Conservation (phyloP, 92 coral and sea anemone genomes). For the Epizoanthus scotinus region DNA sequence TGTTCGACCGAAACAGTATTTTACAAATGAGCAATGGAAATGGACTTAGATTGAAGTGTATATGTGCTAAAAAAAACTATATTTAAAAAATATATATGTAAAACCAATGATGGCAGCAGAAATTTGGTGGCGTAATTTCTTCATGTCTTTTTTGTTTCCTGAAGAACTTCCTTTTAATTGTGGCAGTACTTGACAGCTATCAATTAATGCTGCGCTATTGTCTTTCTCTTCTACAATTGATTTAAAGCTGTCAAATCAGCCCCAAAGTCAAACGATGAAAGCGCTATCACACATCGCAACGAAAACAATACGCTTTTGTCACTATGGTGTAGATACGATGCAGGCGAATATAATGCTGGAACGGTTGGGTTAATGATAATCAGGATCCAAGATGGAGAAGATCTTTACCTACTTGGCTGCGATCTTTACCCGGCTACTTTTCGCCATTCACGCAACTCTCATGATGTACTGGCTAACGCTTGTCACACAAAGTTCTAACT, state of each 20-base stretch:
- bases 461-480: constrained; percentile 88
- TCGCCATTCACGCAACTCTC: constrained; percentile 71
- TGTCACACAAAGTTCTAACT: constrained; percentile 54
- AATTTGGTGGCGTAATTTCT: neutral
- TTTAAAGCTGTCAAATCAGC: neutral
- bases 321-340: constrained; percentile 39
- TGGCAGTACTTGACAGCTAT: constrained; percentile 31
- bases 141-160: constrained; percentile 11
- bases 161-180: constrained; percentile 23
- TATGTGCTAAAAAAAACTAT: neutral
- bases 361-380: constrained; percentile 18
- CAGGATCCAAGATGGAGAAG: constrained; percentile 63
- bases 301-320: neutral
- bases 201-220: constrained; percentile 14
- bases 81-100: too few species aligned
- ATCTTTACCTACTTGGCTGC: constrained; percentile 90
- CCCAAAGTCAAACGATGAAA: neutral
- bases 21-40: too few species aligned
- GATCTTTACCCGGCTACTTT: constrained; percentile 80
- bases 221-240: constrained; percentile 20
- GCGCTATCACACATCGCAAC: neutral
- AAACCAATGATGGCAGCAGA: too few species aligned
- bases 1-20: too few species aligned
- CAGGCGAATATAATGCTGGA: constrained; percentile 2
- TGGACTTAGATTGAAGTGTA: too few species aligned